Evolutionary conservation across 2,888 invertebrate genomes (phyloP), one percentile per base, ranked within the genome.

Genomic region (Serripes groenlandicus): DNA sequence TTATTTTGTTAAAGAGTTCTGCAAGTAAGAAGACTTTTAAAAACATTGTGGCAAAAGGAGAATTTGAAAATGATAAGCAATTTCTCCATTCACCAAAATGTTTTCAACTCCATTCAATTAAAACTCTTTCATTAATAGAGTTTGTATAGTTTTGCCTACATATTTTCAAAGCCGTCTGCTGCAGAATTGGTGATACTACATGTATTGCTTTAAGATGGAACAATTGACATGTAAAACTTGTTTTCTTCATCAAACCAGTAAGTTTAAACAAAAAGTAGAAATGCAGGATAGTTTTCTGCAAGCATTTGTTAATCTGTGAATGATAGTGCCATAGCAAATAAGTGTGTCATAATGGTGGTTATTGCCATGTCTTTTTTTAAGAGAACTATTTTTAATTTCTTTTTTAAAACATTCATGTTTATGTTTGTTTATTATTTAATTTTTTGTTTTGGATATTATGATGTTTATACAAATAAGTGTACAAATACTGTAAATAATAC

Each of bases 301-400:
- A 49, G 49, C 49, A 49, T 49, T 49, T 49, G 21, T 2, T 21
- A 21, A 21, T 49, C 23, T 35, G 42, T 42, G 66, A 66, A 3
- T 26, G 21, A 42, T 23, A 11, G 66, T 66, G 66, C 66, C 66
- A 66, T 66, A 66, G 66, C 66, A 26, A 42, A 66, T 42, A 66
- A 66, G 66, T 66, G 66, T 66, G 66, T 66, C 66, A 66, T 75
- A 54, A 42, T 32, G 32, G 30, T 35, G n/a, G n/a, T 35, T 56
- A 35, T 34, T 75, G 75, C 66, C 75, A 75, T 75, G 54, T 66
- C 18, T 30, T 74, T 75, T 66, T 35, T 52, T 64, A 52, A 37
- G 21, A 64, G 30, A 32, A 62, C 37, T 66, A 64, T 75, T 75
- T 26, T 42, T 75, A 54, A 49, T 23, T 23, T 66, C 52, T 42